Conservation (phyloP, 2,888 invertebrate species). For the Euzophera pinguis region DNA sequence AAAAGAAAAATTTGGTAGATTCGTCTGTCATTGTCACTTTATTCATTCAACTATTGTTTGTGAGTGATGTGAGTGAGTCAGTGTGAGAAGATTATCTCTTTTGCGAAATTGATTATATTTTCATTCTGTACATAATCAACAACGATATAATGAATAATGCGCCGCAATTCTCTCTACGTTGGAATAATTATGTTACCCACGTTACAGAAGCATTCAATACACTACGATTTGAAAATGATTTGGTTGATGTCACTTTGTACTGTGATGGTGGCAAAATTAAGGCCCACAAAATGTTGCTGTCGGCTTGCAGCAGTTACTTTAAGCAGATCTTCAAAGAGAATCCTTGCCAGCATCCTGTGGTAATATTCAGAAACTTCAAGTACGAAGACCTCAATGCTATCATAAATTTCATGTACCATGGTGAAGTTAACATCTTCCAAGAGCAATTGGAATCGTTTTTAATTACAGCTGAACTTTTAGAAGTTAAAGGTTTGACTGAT, state of each 20-base stretch:
- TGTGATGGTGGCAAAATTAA: conserved; percentile 91
- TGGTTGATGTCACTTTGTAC: conserved; percentile 92
- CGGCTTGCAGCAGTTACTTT: conserved; percentile 92
- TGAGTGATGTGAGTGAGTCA: not conserved
- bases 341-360: conserved; percentile 89
- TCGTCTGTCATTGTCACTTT: too few relatives aligned
- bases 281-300: conserved; percentile 91
- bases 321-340: conserved; percentile 86
- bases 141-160: conserved; percentile 74
- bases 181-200: conserved; percentile 91
- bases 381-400: conserved; percentile 88
- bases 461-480: conserved; percentile 87
- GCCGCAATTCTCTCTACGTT: conserved; percentile 91
- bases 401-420: conserved; percentile 90
- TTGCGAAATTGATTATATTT: not conserved
- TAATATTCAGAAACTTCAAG: conserved; percentile 89
- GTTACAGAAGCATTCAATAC: conserved; percentile 90
- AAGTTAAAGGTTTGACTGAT: conserved; percentile 87
- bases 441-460: conserved; percentile 88
- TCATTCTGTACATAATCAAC: not conserved
- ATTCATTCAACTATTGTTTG: not conserved
- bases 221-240: conserved; percentile 83
- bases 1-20: too few relatives aligned
- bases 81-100: not conserved
- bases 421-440: conserved; percentile 90